Conservation (phyloP, 2,888 invertebrate genomes). For the Megaustenia siamemsis region DNA sequence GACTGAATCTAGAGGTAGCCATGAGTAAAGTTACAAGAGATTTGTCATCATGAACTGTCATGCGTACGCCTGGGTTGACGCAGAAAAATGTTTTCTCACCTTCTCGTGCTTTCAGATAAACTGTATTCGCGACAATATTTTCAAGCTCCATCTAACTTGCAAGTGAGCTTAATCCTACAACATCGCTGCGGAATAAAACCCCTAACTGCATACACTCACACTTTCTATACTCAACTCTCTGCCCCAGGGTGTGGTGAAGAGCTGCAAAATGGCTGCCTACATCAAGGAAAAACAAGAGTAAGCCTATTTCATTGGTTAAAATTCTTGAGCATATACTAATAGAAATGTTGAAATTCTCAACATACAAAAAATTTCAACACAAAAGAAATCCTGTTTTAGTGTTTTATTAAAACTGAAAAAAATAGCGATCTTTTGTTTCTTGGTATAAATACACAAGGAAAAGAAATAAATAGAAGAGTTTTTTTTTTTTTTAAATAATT, state of each 20-base stretch:
- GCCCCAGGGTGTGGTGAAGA: slow-evolving; percentile 73
- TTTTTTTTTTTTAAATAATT: too few relatives aligned
- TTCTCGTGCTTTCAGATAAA: slow-evolving; percentile 80
- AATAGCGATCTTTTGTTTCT: too few relatives aligned
- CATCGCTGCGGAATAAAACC: slow-evolving; percentile 67
- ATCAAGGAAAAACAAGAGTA: slow-evolving; percentile 63
- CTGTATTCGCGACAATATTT: slow-evolving; percentile 81
- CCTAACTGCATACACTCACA: slow-evolving; percentile 72
- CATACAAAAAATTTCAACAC: not conserved
- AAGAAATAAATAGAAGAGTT: too few relatives aligned
- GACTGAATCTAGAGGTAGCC: too few relatives aligned
- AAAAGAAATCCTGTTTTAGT: too few relatives aligned
- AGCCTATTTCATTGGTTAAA: slow-evolving; percentile 66
- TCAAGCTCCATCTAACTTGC: slow-evolving; percentile 78
- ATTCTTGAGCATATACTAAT: slow-evolving; percentile 49
- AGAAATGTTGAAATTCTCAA: not conserved
- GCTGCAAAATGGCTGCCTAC: slow-evolving; percentile 70
- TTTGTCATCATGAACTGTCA: too few relatives aligned
- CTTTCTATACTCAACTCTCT: slow-evolving; percentile 64
- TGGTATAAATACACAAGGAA: not conserved
- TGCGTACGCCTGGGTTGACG: not conserved
- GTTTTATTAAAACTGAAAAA: too few relatives aligned
- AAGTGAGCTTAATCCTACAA: slow-evolving; percentile 67
- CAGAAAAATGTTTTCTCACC: slow-evolving; percentile 67
- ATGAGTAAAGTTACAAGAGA: too few relatives aligned